Base-by-base conservation (phyloP, 2,113 vertebrate genomes). In the Cromileptes altivelis region DNA sequence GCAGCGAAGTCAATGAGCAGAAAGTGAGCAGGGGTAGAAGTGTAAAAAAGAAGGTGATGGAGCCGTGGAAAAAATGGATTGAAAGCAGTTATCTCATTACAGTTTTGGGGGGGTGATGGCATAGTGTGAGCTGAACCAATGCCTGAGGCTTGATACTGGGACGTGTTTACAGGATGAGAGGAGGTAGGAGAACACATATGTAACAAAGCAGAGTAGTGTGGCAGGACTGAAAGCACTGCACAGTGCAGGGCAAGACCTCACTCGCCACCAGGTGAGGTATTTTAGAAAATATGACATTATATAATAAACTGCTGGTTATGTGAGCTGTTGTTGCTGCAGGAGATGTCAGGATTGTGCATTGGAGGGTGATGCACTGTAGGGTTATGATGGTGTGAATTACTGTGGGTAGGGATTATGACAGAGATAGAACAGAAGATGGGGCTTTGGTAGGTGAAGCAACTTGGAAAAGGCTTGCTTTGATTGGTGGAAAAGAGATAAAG, bases 91-190 rank as follows among this genome's bases (percentile, higher is more conserved):
- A 42, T 77, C 57, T 85, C 58, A 80, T 86, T 89, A 75, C 63
- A 83, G 70, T 37, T 37, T 68, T 72, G 17, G 4, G 81, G 65
- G 1, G 25, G 37, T 23, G 30, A 70, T 33, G 10, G 27, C 23
- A 42, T 27, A 37, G 68, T 17, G 40, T 40, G 65, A 74, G 61
- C 40, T 30, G 33, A 56, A 63, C 27, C 77, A 70, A 50, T 1
- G 74, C 87, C 80, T 49, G 18, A 80, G 80, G 85, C 67, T 77
- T 18, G 14, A 74, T 47, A 60, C 76, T 79, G 85, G 71, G 73
- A 68, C 21, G 25, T 70, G 70, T 87, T 79, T 71, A 58, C 40
- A 76, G 74, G 56, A 75, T 58, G 67, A 81, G 62, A 81, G 80
- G 78, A 50, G 45, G 70, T 25, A 42, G 40, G 45, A 60, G 42